phyloP scores from a whole-genome alignment of 2,888 invertebrate genomes.

The Gymnoscelis rufifasciata region DNA sequence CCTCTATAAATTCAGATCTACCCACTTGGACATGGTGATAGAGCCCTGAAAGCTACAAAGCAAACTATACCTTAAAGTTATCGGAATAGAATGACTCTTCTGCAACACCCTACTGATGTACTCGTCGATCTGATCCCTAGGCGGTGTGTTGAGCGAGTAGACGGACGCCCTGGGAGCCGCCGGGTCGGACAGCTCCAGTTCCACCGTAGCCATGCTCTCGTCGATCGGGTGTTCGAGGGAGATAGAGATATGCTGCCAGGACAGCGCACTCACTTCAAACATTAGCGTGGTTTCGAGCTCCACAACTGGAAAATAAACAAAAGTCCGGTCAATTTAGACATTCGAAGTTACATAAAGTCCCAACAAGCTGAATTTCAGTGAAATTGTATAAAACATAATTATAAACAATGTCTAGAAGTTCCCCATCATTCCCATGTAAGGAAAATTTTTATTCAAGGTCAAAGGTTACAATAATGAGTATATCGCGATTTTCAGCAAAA shows the following conservation, averaged over 20 bases:
- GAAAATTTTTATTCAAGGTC: too few relatives aligned
- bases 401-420: too few relatives aligned
- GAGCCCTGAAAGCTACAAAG: too few relatives aligned
- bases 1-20: too few relatives aligned
- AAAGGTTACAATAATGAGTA: too few relatives aligned
- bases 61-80: slow-evolving; percentile 85
- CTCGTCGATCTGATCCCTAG: slow-evolving; percentile 63
- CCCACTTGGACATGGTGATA: too few relatives aligned
- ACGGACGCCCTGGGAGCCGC: slow-evolving; percentile 88
- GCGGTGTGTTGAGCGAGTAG: slow-evolving; percentile 79
- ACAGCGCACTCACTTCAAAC: slow-evolving; percentile 94
- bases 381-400: too few relatives aligned
- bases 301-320: slow-evolving; percentile 60
- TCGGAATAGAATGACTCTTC: slow-evolving; percentile 94
- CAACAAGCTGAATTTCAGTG: too few relatives aligned
- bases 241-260: slow-evolving; percentile 93
- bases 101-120: slow-evolving; percentile 83
- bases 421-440: too few relatives aligned
- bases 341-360: too few relatives aligned
- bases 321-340: too few relatives aligned
- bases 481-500: too few relatives aligned
- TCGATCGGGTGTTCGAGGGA: slow-evolving; percentile 95
- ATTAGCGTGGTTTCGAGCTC: slow-evolving; percentile 89
- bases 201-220: slow-evolving; percentile 95
- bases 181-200: slow-evolving; percentile 90